Conservation (phyloP, 2,888 invertebrate species). For the Ophonus ardosiacus region DNA sequence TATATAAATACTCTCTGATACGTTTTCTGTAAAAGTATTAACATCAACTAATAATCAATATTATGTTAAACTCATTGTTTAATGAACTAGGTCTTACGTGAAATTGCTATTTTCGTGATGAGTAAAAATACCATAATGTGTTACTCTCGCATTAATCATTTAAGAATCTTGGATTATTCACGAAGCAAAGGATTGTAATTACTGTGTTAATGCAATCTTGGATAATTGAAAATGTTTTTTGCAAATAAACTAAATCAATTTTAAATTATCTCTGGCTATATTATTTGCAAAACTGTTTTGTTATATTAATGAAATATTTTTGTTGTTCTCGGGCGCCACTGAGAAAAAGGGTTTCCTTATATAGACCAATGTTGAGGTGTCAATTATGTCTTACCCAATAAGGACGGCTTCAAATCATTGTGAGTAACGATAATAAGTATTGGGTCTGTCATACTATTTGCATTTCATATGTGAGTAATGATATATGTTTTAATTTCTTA, state of each 20-base stretch:
- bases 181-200: not conserved
- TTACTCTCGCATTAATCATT: not conserved
- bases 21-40: too few species aligned
- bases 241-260: not conserved
- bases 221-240: not conserved
- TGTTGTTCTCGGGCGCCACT: not conserved
- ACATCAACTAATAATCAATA: too few species aligned
- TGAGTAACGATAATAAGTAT: constrained; percentile 43
- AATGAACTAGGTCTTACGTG: not conserved
- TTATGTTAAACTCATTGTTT: too few species aligned
- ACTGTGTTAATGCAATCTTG: not conserved
- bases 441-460: constrained; percentile 20
- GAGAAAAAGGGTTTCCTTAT: not conserved
- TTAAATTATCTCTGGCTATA: not conserved
- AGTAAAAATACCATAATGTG: not conserved
- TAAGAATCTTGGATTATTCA: not conserved
- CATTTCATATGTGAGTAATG: constrained; percentile 23
- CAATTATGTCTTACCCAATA: constrained; percentile 36
- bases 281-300: not conserved
- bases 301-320: not conserved
- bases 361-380: not conserved
- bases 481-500: constrained; percentile 51
- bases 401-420: constrained; percentile 21
- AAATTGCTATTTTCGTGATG: not conserved
- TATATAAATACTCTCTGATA: too few species aligned